Base-by-base conservation (phyloP, 2,888 invertebrate species). In the Clistopyga incitator region DNA sequence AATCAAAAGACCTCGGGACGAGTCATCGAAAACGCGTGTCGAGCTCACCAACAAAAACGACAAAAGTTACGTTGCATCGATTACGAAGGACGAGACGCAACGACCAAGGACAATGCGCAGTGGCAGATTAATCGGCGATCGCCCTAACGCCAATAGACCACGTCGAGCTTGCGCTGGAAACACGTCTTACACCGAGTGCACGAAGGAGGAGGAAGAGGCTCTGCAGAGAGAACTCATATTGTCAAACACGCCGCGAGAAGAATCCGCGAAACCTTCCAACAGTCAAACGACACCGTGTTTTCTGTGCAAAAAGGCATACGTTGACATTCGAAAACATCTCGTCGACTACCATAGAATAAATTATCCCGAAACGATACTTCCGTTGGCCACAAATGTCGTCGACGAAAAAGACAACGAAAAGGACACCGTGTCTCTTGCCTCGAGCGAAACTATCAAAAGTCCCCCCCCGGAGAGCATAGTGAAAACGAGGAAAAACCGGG, bases 331-430 rank as follows among this genome's bases (percentile, higher is more conserved):
- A 10, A 87, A 85, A 25, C 93, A 93, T 77, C 87, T 92, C 47
- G 85, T 84, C 15, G 88, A 88, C 23, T 93, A 92, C 78, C 93
- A 93, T 80, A 92, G 92, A 84, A 90, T 93, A 70, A 82, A 86
- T 15, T 88, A 86, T 64, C 84, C 91, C 0, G 88, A 88, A 1
- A 75, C 78, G 15, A 84, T 82, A 65, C 59, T 75, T 11, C 83
- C 87, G 54, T 42, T 87, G 61, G 23, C 34, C 4, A 34, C 64
- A 13, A 72, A 25, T 34, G 38, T n/a, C 47, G 75, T 8, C 3
- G n/a, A 29, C 13, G 11, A 10, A 13, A 18, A 29, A n/a, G n/a
- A 29, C 13, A n/a, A 10, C n/a, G 23, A 29, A n/a, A 20, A 23
- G 38, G 8, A 64, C 11, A 13, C 6, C 2, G 38, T 52, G 8